Evolutionary conservation across 2,888 invertebrate species (phyloP).

Genomic region (Phalangium opilio): DNA sequence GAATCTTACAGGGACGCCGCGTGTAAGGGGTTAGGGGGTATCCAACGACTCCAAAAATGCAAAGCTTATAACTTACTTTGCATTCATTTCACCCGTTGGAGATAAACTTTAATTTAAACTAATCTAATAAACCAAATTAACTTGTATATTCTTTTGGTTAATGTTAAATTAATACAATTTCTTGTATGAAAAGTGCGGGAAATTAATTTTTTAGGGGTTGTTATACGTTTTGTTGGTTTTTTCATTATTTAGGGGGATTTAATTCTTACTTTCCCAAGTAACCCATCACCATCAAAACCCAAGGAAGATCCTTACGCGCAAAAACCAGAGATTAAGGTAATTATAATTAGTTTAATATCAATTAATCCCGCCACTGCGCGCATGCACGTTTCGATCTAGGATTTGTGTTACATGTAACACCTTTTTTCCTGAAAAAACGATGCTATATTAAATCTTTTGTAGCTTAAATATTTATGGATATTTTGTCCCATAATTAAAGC

Average conservation of each 20-base stretch:
- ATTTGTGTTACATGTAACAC: constrained; percentile 1
- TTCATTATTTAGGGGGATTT: constrained; percentile 10
- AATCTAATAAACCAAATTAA: no score
- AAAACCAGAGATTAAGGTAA: constrained; percentile 46
- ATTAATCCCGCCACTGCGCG: constrained; percentile 10
- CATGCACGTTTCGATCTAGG: background rate
- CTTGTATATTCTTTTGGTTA: background rate
- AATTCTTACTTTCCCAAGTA: constrained; percentile 10
- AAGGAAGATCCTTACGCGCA: constrained; percentile 25
- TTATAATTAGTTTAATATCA: constrained; percentile 24
- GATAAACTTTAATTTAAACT: no score
- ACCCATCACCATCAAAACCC: constrained; percentile 4
- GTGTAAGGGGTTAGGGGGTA: no score
- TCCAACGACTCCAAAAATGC: no score
- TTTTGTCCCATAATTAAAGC: background rate
- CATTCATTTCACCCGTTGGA: no score
- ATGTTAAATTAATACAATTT: background rate
- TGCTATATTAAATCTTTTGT: constrained; percentile 2
- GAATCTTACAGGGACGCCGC: no score
- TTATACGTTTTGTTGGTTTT: background rate
- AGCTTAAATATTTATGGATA: background rate
- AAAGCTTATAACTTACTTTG: no score
- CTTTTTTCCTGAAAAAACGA: constrained; percentile 1
- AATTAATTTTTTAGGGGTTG: background rate
- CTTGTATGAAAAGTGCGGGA: background rate